phyloP scores from a whole-genome alignment of 2,888 invertebrate genomes.

The Archaeoteleia sp. region DNA sequence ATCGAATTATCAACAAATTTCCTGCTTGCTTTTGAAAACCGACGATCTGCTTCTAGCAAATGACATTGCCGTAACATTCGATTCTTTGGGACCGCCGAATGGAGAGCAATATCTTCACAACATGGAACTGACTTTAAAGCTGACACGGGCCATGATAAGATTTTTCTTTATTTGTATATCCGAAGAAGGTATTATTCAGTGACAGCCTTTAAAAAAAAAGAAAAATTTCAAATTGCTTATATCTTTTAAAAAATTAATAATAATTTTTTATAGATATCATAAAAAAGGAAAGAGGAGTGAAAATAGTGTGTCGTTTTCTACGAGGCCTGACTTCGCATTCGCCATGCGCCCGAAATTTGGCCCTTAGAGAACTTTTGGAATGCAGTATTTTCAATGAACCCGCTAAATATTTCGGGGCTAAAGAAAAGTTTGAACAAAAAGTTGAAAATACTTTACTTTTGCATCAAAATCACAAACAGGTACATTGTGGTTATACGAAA shows the following conservation, averaged over 20 bases:
- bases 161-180: conserved; percentile 86
- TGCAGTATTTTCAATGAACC: conserved; percentile 82
- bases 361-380: conserved; percentile 84
- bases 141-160: conserved; percentile 83
- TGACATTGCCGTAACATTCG: conserved; percentile 80
- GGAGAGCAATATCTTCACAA: conserved; percentile 78
- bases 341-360: conserved; percentile 83
- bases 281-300: conserved; percentile 80
- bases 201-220: no score
- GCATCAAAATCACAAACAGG: conserved; percentile 87
- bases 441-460: conserved; percentile 78
- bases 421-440: conserved; percentile 74
- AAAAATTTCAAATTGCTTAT: conserved; percentile 2
- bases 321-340: conserved; percentile 77
- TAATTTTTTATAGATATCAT: conserved; percentile 77
- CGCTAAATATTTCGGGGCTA: conserved; percentile 82
- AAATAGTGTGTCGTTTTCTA: conserved; percentile 80
- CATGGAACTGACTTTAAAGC: conserved; percentile 81
- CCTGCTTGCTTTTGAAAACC: conserved; percentile 72
- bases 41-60: conserved; percentile 74
- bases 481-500: no score
- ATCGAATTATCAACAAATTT: conserved; percentile 75
- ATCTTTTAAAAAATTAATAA: conserved; percentile 3
- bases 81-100: conserved; percentile 80
- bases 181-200: conserved; percentile 79